Evolutionary conservation across 1,140 invertebrate species (phyloP), one percentile per base, ranked within the genome.

Genomic region (Heliconius melpomene): DNA sequence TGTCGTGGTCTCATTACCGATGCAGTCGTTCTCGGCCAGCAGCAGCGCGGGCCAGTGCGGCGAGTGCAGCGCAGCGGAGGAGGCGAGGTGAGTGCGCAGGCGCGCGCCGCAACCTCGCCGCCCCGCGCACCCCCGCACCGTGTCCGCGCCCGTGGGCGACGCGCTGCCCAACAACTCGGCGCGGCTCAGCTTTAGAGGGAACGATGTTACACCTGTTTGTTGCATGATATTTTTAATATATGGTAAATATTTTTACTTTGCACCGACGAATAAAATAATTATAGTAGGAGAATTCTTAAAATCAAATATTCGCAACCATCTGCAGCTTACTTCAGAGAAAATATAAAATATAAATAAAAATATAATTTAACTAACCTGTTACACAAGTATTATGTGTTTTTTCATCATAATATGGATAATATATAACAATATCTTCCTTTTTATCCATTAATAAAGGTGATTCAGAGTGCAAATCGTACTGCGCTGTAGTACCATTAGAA

Each of bases 401-500:
- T 71, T 90, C 89, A 26, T 92, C 90, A 40, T 87, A 82, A 79
- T 89, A 94, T 9, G 95, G 94, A 76, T 91, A 90, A 13, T 95
- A 88, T 26, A 91, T 87, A 3, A 89, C 91, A 9, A 92, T 84
- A 7, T 86, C 91, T n/a, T 89, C 81, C 78, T 88, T 82, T 74
- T 89, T 89, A 16, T 82, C 86, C n/a, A 83, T 85, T 23, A 96
- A 85, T 16, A 96, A 80, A 9, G 95, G 93, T 5, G 95, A 96
- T n/a, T 92, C 89, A 6, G 87, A 89, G 11, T 84, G 88, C 2
- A 97, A 79, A 89, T 96, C 90, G 93, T 95, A 97, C 3, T 96
- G 82, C 7, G 95, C 96, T 7, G 96, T 93, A 8, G 95, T 94
- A 7, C 97, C 97, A 88, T 96, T 96, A 1, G 95, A 94, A 87